A percentile compares a stretch with the other conserved stretches of the same genome.
phyloP scores from a whole-genome alignment of 2,888 invertebrate species.

The Apotomis capreana region DNA sequence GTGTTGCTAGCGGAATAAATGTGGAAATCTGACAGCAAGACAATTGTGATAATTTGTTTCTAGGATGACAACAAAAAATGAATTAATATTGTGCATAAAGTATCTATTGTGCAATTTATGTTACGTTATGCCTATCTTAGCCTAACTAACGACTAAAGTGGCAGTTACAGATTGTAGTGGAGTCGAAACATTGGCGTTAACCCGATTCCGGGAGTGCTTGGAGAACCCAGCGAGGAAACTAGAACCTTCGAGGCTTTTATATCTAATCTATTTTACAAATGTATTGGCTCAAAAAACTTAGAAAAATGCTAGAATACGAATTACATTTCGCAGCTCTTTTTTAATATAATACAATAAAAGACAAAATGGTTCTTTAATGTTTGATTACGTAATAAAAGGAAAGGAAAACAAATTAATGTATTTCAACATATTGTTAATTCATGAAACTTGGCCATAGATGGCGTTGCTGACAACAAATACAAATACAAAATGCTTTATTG shows the following conservation, averaged over 20 bases:
- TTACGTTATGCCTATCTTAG: slow-evolving; percentile 34
- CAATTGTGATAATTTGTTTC: slow-evolving; percentile 32
- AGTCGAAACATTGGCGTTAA: slow-evolving; percentile 32
- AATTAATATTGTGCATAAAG: slow-evolving; percentile 45
- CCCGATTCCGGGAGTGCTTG: slow-evolving; percentile 24
- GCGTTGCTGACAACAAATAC: background rate
- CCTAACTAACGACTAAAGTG: slow-evolving; percentile 46
- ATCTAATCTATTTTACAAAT: too few relatives aligned
- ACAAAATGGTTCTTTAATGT: too few relatives aligned
- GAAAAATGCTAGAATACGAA: too few relatives aligned
- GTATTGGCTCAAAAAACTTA: too few relatives aligned
- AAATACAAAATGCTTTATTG: too few relatives aligned
- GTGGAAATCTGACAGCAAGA: background rate
- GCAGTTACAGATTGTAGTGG: slow-evolving; percentile 48
- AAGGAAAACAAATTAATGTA: too few relatives aligned
- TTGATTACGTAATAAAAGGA: too few relatives aligned
- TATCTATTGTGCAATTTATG: slow-evolving; percentile 45
- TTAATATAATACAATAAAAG: too few relatives aligned
- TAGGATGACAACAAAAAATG: slow-evolving; percentile 31
- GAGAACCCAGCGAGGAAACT: slow-evolving; percentile 12
- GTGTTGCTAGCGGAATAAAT: background rate
- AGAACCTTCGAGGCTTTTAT: background rate
- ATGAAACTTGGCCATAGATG: background rate
- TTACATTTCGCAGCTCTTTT: too few relatives aligned
- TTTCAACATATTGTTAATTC: background rate